Evolutionary conservation across 2,888 invertebrate genomes (phyloP).

Genomic region (Torymus tubicola): DNA sequence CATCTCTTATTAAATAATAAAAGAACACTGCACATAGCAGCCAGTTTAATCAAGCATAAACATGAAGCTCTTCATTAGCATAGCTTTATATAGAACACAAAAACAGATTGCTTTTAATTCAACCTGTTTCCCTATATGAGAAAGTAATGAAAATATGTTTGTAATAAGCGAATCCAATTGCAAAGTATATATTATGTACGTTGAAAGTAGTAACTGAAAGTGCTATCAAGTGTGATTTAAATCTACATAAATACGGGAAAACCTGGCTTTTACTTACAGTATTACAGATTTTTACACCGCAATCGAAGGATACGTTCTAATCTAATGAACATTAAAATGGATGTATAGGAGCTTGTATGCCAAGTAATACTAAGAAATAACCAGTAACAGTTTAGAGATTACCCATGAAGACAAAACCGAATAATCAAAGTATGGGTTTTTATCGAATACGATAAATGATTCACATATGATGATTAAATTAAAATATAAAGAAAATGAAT

Average conservation of each 20-base stretch:
- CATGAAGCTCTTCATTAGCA: background rate
- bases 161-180: conserved; percentile 35
- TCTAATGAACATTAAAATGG: no score
- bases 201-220: conserved; percentile 5
- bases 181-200: conserved; percentile 9
- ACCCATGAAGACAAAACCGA: no score
- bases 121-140: background rate
- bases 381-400: no score
- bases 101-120: background rate
- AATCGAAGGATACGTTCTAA: no score
- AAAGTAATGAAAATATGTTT: conserved; percentile 31
- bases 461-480: no score
- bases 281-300: background rate
- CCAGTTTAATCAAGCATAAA: background rate
- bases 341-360: no score
- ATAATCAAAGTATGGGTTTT: no score
- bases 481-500: no score
- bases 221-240: background rate
- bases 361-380: no score
- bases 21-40: background rate
- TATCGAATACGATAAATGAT: no score
- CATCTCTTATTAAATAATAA: conserved; percentile 24
- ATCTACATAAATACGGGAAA: background rate
- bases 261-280: background rate
- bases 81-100: background rate